Evolutionary conservation across 2,113 vertebrate genomes (phyloP).

Genomic region (Muntiacus reevesi): DNA sequence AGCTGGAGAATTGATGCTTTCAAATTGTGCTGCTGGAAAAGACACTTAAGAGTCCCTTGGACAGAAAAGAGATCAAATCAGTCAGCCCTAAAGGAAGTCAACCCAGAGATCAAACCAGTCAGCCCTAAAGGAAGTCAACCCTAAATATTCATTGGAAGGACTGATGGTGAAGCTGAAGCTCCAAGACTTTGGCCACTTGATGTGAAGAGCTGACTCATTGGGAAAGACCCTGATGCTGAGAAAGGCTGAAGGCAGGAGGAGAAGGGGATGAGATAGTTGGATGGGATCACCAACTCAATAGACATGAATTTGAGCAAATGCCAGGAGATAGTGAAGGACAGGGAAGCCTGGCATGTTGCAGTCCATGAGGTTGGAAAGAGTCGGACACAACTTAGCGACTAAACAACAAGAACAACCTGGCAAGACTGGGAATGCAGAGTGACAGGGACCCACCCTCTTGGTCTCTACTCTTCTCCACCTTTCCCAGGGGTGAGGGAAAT

Average conservation of each 20-base stretch:
- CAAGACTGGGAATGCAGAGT: not conserved
- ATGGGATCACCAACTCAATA: not conserved
- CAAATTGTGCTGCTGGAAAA: not conserved
- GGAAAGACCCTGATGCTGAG: not conserved
- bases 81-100: not conserved
- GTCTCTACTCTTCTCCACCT: not conserved
- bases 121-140: not conserved
- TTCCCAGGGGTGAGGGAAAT: not conserved
- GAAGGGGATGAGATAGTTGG: not conserved
- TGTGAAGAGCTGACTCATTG: not conserved
- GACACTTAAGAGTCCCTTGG: not conserved
- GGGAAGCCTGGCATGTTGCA: not conserved
- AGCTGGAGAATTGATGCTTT: not conserved
- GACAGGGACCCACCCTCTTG: not conserved
- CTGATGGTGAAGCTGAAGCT: not conserved
- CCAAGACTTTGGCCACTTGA: not conserved
- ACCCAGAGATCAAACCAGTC: too few relatives aligned
- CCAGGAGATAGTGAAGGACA: not conserved
- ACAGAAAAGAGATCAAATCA: not conserved
- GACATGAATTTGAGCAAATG: not conserved
- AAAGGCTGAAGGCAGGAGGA: not conserved
- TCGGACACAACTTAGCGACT: fast-evolving
- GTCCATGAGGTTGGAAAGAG: not conserved
- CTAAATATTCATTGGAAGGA: not conserved
- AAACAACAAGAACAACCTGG: not conserved